Evolutionary conservation across 2,113 vertebrate genomes (phyloP).

Genomic region (Colistium nudipinnis): DNA sequence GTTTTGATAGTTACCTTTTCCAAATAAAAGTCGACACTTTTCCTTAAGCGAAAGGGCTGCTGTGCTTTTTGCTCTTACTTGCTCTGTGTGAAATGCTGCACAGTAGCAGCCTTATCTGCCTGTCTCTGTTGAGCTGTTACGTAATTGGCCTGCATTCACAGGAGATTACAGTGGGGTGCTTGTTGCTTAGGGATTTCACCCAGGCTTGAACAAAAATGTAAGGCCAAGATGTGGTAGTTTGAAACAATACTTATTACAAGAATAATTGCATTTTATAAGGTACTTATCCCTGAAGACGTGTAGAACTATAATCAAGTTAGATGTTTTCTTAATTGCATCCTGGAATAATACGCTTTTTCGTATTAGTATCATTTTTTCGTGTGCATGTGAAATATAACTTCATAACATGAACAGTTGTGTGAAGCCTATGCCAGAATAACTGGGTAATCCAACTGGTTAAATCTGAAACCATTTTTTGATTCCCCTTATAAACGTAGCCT

Average conservation of each 20-base stretch:
- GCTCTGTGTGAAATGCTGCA: slow-evolving; percentile 33
- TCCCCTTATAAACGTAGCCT: too few relatives aligned
- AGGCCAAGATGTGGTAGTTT: slow-evolving; percentile 4
- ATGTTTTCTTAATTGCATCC: slow-evolving; percentile 5
- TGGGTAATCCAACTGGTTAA: too few relatives aligned
- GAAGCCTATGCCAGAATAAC: too few relatives aligned
- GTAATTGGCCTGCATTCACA: slow-evolving; percentile 50
- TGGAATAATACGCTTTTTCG: not conserved
- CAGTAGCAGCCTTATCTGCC: slow-evolving; percentile 24
- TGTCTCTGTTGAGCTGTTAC: slow-evolving; percentile 40
- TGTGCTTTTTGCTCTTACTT: slow-evolving; percentile 6
- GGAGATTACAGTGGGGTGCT: slow-evolving; percentile 46
- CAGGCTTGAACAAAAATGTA: slow-evolving; percentile 27
- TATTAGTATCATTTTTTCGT: too few relatives aligned
- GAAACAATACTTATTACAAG: not conserved
- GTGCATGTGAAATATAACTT: too few relatives aligned
- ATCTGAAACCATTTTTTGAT: too few relatives aligned
- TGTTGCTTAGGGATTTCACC: slow-evolving; percentile 45
- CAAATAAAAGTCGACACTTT: slow-evolving; percentile 14
- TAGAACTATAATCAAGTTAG: not conserved
- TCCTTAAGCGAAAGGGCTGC: slow-evolving; percentile 7
- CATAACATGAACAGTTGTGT: too few relatives aligned
- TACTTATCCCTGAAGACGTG: not conserved
- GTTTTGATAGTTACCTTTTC: not conserved
- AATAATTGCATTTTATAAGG: slow-evolving; percentile 1